These are phyloP conservation scores for Chaetorhynchus papuensis DNA, from an alignment of 2,113 vertebrate species.

Conservation along the genomic window DNA sequence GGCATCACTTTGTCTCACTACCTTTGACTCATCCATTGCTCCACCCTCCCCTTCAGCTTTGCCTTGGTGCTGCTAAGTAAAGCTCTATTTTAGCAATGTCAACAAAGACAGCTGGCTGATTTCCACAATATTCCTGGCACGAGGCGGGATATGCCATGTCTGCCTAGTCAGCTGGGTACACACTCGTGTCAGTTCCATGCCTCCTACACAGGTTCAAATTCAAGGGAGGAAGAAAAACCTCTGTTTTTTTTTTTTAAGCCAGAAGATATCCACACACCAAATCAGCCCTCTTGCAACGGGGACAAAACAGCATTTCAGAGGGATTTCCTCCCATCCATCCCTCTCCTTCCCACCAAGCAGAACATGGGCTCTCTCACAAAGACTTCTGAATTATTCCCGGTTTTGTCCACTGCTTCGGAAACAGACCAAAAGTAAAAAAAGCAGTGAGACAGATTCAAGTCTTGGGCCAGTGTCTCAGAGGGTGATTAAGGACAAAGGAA, in stretches of 20 bases:
- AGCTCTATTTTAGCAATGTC: constrained; percentile 38
- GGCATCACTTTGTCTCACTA: neutral
- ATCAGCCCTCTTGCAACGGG: neutral
- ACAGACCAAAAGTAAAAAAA: neutral
- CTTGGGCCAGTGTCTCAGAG: neutral
- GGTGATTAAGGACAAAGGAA: neutral
- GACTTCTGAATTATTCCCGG: neutral
- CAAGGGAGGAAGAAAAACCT: neutral
- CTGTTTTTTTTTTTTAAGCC: accelerated
- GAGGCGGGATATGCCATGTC: constrained; percentile 3
- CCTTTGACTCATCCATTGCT: neutral
- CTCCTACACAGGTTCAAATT: neutral
- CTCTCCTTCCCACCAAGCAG: neutral
- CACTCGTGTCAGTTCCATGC: neutral
- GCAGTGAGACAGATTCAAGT: neutral
- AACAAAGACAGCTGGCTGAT: constrained; percentile 56
- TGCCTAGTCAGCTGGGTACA: constrained; percentile 39
- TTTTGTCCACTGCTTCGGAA: neutral
- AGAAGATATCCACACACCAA: neutral
- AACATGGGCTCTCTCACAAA: neutral
- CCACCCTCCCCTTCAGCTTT: neutral
- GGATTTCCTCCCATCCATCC: constrained; percentile 34
- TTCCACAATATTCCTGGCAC: constrained; percentile 43
- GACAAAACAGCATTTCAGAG: neutral
- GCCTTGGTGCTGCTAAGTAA: neutral